Percentiles rank a stretch among this genome's conserved stretches.
Evolutionary conservation across 2,888 invertebrate species (phyloP).

Genomic region (Tetragnatha montana): DNA sequence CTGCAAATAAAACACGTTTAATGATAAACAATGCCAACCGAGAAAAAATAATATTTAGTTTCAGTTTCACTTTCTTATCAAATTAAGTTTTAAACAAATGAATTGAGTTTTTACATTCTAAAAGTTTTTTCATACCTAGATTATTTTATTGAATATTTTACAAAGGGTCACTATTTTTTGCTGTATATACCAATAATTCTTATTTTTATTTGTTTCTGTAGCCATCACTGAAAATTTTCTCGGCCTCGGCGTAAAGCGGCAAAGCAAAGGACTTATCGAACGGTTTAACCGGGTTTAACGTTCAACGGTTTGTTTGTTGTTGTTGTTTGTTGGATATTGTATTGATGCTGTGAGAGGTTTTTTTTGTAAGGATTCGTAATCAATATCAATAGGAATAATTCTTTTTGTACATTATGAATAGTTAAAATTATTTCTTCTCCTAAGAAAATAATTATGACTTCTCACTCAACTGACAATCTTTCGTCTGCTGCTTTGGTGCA

Average conservation of each 20-base stretch:
- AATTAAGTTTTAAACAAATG: not conserved
- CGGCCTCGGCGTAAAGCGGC: too few species aligned
- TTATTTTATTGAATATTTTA: too few species aligned
- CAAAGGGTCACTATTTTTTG: not conserved
- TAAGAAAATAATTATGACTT: conserved; percentile 31
- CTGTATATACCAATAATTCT: not conserved
- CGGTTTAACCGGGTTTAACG: too few species aligned
- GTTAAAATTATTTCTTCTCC: too few species aligned
- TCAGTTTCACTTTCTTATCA: conserved; percentile 21
- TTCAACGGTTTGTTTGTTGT: too few species aligned
- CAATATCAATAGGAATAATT: not conserved
- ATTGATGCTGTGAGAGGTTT: too few species aligned
- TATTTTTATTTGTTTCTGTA: not conserved
- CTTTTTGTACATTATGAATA: too few species aligned
- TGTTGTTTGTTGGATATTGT: too few species aligned
- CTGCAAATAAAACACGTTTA: not conserved
- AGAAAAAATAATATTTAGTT: not conserved
- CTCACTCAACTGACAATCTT: conserved; percentile 30
- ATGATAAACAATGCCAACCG: not conserved
- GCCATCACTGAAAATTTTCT: not conserved
- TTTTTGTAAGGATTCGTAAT: not conserved
- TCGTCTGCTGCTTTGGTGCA: conserved; percentile 49
- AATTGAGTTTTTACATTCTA: not conserved
- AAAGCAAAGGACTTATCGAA: too few species aligned
- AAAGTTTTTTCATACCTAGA: too few species aligned